phyloP scores from a whole-genome alignment of 2,797 vertebrate genomes.

The Brachymystax lenok region DNA sequence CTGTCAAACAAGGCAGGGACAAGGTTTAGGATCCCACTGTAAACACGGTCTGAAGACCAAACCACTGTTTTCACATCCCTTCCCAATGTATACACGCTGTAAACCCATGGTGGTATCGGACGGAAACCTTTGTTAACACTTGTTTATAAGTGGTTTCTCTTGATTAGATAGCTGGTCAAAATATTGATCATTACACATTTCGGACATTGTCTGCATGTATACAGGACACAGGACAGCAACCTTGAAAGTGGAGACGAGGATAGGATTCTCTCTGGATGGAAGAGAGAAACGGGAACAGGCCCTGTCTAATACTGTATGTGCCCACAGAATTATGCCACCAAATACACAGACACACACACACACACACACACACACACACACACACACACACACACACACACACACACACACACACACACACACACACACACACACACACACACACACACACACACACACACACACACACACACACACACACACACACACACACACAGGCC shows the following conservation, averaged over 20 bases:
- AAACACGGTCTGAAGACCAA: slow-evolving; percentile 64
- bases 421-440: slow-evolving; percentile 47
- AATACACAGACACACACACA: neutral
- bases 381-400: slow-evolving; percentile 16
- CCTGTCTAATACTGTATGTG: slow-evolving; percentile 37
- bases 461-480: slow-evolving; percentile 13
- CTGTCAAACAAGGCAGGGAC: slow-evolving; percentile 72
- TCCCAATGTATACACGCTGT: slow-evolving; percentile 75
- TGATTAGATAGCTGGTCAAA: slow-evolving; percentile 62
- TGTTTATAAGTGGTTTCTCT: slow-evolving; percentile 61
- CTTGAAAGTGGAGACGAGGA: slow-evolving; percentile 55
- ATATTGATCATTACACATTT: slow-evolving; percentile 76
- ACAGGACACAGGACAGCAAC: slow-evolving; percentile 51
- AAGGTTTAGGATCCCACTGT: slow-evolving; percentile 70
- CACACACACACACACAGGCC: slow-evolving; percentile 11
- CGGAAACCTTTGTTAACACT: slow-evolving; percentile 74
- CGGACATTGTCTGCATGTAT: slow-evolving; percentile 60
- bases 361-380: neutral
- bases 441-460: slow-evolving; percentile 36
- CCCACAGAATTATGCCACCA: slow-evolving; percentile 38
- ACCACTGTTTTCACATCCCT: slow-evolving; percentile 70
- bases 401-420: slow-evolving; percentile 35
- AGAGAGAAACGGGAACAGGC: slow-evolving; percentile 11
- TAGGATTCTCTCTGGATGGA: slow-evolving; percentile 26
- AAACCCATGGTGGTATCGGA: slow-evolving; percentile 60